A percentile compares a stretch with the other conserved stretches of the same genome.
These are phyloP conservation scores for Lathronympha strigana DNA, from an alignment of 2,888 invertebrate species.

Conservation along the genomic window DNA sequence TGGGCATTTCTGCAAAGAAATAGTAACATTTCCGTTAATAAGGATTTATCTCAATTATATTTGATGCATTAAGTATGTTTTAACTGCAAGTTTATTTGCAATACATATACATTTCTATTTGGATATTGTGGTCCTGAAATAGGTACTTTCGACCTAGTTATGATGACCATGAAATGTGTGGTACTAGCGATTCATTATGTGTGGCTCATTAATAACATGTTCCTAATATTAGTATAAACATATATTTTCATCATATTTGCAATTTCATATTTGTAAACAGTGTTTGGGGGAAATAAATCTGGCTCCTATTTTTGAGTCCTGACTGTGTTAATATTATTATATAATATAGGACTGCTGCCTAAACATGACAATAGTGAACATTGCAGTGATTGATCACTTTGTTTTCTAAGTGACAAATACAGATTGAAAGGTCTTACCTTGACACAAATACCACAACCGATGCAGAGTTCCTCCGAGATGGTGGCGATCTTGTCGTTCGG, in stretches of 20 bases:
- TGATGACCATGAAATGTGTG: no score
- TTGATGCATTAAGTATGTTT: not conserved
- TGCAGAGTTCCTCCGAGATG: slow-evolving; percentile 99
- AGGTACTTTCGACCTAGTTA: no score
- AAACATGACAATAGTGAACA: not conserved
- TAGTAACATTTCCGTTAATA: no score
- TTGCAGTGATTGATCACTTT: slow-evolving; percentile 8
- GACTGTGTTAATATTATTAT: no score
- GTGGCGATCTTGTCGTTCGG: slow-evolving; percentile 98
- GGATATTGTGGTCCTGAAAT: no score
- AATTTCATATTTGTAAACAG: no score
- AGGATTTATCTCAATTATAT: not conserved
- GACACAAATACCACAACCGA: slow-evolving; percentile 99
- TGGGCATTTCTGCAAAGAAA: slow-evolving; percentile 96
- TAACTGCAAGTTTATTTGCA: not conserved
- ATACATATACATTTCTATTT: not conserved
- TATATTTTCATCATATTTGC: no score
- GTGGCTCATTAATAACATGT: no score
- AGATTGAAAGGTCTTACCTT: slow-evolving; percentile 86
- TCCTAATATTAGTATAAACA: no score
- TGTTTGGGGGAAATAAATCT: no score
- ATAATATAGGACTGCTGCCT: not conserved
- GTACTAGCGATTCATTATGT: no score
- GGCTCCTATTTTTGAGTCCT: no score
- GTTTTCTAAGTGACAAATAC: slow-evolving; percentile 5